Conservation (phyloP, 2,888 invertebrate species). For the Anoplius nigerrimus region DNA sequence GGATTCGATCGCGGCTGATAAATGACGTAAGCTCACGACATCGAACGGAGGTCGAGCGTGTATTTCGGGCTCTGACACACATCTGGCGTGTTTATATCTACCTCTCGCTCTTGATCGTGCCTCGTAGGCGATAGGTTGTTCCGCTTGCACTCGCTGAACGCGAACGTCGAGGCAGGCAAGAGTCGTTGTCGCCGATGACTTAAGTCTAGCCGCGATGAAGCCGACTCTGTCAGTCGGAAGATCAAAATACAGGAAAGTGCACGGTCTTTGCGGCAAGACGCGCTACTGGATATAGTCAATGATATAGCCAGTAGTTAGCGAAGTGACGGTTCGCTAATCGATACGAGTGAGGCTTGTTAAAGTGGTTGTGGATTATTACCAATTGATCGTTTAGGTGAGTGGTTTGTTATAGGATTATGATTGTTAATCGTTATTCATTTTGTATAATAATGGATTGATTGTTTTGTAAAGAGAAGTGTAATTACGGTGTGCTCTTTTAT, state of each 20-base stretch:
- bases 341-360: neutral
- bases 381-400: neutral
- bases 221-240: conserved; percentile 25
- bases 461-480: no score
- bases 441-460: no score
- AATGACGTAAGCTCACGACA: conserved; percentile 43
- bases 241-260: conserved; percentile 22
- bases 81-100: conserved; percentile 45
- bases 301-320: no score
- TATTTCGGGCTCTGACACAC: conserved; percentile 60
- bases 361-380: neutral
- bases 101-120: conserved; percentile 30
- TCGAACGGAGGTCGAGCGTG: conserved; percentile 36
- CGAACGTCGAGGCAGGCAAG: conserved; percentile 19
- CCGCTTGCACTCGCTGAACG: conserved; percentile 18
- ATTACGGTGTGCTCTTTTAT: no score
- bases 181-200: conserved; percentile 30
- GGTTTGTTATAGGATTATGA: no score
- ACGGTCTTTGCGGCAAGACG: neutral
- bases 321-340: no score
- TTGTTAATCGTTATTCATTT: neutral
- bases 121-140: conserved; percentile 1
- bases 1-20: conserved; percentile 6
- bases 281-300: no score
- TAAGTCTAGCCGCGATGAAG: conserved; percentile 28